Evolutionary conservation across 2,888 invertebrate genomes (phyloP).

Genomic region (Ochropleura leucogaster): DNA sequence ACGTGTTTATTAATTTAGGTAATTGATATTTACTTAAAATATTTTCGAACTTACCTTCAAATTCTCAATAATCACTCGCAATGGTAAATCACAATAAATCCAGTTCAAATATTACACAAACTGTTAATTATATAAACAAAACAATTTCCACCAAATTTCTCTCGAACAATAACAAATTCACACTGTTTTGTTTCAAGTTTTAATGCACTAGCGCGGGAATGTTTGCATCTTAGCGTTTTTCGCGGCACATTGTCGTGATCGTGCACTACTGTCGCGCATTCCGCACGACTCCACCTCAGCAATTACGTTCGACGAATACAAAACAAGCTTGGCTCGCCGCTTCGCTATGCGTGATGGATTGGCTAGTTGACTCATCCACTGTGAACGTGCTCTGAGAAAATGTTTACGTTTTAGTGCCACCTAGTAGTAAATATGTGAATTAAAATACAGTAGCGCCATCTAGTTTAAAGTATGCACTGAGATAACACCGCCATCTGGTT

Average conservation of each 20-base stretch:
- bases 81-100: constrained; percentile 70
- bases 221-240: constrained; percentile 76
- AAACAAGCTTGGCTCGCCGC: constrained; percentile 70
- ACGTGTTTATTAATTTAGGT: not conserved
- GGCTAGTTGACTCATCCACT: constrained; percentile 63
- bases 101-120: constrained; percentile 77
- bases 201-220: constrained; percentile 82
- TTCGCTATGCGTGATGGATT: constrained; percentile 56
- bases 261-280: constrained; percentile 80
- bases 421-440: constrained; percentile 64
- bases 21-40: not conserved
- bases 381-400: not conserved
- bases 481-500: constrained; percentile 53
- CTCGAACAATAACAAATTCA: constrained; percentile 76
- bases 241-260: constrained; percentile 80
- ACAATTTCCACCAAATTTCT: constrained; percentile 79
- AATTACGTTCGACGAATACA: constrained; percentile 86
- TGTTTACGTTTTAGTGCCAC: constrained; percentile 64
- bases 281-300: constrained; percentile 80
- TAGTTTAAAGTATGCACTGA: constrained; percentile 40
- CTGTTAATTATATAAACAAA: constrained; percentile 76
- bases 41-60: constrained; percentile 76
- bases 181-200: constrained; percentile 83
- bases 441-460: constrained; percentile 59
- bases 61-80: constrained; percentile 51